A percentile compares a stretch with the other conserved stretches of the same genome.
These are phyloP conservation scores for Anaspis maculata DNA, from an alignment of 2,888 invertebrate genomes.

Conservation along the genomic window DNA sequence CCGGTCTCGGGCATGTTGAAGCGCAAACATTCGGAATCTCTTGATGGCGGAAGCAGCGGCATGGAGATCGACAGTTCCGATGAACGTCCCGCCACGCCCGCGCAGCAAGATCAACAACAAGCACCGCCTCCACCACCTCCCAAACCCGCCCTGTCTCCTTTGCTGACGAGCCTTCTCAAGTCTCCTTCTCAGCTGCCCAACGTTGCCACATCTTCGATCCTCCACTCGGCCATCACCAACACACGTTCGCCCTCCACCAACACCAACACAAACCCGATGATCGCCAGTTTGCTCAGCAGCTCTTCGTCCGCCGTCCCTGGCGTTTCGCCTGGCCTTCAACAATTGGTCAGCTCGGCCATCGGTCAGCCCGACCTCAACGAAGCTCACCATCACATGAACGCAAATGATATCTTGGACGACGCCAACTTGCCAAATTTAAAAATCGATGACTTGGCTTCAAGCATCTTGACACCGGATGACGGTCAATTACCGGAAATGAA, in stretches of 20 bases:
- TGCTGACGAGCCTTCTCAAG: conserved; percentile 76
- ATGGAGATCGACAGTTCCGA: conserved; percentile 30
- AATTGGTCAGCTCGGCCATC: conserved; percentile 44
- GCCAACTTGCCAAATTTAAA: conserved; percentile 36
- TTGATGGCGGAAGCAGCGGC: conserved; percentile 28
- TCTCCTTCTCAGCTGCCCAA: conserved; percentile 50
- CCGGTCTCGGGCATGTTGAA: too few species aligned
- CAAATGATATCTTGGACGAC: conserved; percentile 30
- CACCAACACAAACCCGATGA: conserved; percentile 42
- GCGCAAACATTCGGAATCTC: conserved; percentile 35
- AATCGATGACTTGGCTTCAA: conserved; percentile 42
- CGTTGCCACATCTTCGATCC: conserved; percentile 39
- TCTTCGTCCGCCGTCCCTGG: conserved; percentile 26
- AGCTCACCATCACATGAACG: conserved; percentile 1
- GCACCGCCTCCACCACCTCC: conserved; percentile 23
- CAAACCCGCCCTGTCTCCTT: conserved; percentile 56
- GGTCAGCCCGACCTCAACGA: conserved; percentile 25
- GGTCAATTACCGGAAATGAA: conserved; percentile 46
- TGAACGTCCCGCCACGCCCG: conserved; percentile 14
- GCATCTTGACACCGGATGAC: conserved; percentile 42
- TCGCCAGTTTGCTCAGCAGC: conserved; percentile 48
- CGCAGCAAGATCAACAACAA: conserved; percentile 4
- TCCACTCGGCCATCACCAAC: conserved; percentile 40
- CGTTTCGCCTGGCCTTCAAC: conserved; percentile 45
- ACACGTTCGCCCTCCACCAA: conserved; percentile 32